Evolutionary conservation across 1,140 invertebrate species (phyloP), one percentile per base, ranked within the genome.

Genomic region (Brachionus asplanchnoidis): DNA sequence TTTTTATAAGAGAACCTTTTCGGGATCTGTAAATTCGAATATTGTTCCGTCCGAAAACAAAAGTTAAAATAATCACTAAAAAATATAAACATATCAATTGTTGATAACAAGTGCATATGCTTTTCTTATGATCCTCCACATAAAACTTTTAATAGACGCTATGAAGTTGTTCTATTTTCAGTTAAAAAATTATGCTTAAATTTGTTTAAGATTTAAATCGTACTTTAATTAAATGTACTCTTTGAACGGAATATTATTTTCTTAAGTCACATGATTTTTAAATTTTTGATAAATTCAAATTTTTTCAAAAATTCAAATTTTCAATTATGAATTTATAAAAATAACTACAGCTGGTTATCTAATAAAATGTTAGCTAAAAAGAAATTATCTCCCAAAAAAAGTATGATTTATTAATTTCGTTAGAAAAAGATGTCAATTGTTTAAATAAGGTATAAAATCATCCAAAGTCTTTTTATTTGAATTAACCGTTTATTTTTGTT

Each of bases 1-100:
- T 50, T 60, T 44, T 23, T 80, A 79, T n/a, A 9, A 32, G 14
- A 82, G 79, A 65, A 82, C 14, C 11, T 82, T 82, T 26, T 60
- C 53, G 7, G 79, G 79, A n/a, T 82, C 40, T 65, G 50, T 32
- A 0, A 46, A 68, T 68, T 20, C 20, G n/a, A 50, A 53, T 65
- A 20, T 20, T 17, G 50, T 17, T 56, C n/a, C 0, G 32, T 36
- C 32, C 5, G 32, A 36, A 36, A 36, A 36, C 32, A 6, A 36
- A 36, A 7, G 4, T 46, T 66, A 40, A 82, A 17, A 60, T 8
- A 60, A 11, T 20, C 8, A 7, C 14, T 82, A 3, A 60, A 65
- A 36, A 42, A 42, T 42, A 26, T 42, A 1, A n/a, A 17, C 28
- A 23, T 1, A 65, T 11, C 2, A 26, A 23, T 65, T 20, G 14